Percentiles rank a stretch among this genome's conserved stretches.
These are phyloP conservation scores for Triplophysa dalaica DNA, from an alignment of 2,113 vertebrate genomes.

Conservation along the genomic window DNA sequence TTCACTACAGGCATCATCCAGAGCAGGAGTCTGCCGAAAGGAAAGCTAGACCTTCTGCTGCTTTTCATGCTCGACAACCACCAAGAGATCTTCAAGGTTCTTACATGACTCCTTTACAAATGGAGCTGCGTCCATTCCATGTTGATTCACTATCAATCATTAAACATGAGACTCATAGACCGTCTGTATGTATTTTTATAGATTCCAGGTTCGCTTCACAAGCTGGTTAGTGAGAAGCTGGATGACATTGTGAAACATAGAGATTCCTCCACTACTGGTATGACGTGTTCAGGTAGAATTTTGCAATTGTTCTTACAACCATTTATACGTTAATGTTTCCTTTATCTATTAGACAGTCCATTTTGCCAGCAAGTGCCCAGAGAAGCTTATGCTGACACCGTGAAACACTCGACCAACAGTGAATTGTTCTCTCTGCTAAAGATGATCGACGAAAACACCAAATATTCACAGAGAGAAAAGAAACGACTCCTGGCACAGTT, in stretches of 20 bases:
- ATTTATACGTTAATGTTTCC: neutral
- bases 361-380: constrained; percentile 79
- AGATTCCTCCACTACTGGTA: constrained; percentile 67
- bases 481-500: constrained; percentile 84
- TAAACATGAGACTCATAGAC: neutral
- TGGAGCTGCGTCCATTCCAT: neutral
- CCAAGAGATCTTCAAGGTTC: constrained; percentile 89
- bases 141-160: neutral
- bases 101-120: neutral
- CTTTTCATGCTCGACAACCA: constrained; percentile 91
- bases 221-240: constrained; percentile 90
- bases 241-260: constrained; percentile 76
- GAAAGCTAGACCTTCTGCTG: constrained; percentile 87
- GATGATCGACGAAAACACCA: constrained; percentile 83
- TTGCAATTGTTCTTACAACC: neutral
- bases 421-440: constrained; percentile 81
- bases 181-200: constrained; percentile 54
- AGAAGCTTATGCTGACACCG: constrained; percentile 62
- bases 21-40: constrained; percentile 83
- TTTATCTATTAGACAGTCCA: constrained; percentile 69
- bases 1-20: constrained; percentile 86
- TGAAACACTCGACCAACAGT: constrained; percentile 77
- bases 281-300: constrained; percentile 42
- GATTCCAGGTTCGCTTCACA: constrained; percentile 89
- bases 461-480: constrained; percentile 84